A percentile compares a stretch with the other conserved stretches of the same genome.
Evolutionary conservation across 2,113 vertebrate genomes (phyloP).

Genomic region (Pseudorectes ferrugineus): DNA sequence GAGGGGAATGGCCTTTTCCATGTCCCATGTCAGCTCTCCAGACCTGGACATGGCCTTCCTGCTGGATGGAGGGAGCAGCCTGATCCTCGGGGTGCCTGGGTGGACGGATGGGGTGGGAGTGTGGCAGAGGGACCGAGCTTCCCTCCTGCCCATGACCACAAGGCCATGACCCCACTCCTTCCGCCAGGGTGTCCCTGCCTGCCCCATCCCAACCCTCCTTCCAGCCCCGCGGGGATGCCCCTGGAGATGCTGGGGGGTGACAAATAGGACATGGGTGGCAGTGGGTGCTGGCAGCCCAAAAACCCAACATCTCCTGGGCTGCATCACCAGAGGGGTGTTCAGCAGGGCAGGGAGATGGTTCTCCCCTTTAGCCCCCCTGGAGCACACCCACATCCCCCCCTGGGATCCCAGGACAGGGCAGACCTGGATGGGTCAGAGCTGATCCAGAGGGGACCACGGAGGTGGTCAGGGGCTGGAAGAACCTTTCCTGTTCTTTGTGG

Average conservation of each 20-base stretch:
- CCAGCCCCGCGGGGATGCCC: rapidly evolving
- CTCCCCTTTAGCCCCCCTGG: rapidly evolving
- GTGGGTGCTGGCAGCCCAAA: rapidly evolving
- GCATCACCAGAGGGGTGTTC: rapidly evolving
- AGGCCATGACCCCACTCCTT: rapidly evolving
- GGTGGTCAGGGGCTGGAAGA: neutral
- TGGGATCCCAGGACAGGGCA: rapidly evolving
- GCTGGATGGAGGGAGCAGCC: neutral
- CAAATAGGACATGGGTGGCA: rapidly evolving
- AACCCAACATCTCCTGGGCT: rapidly evolving
- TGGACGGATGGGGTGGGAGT: rapidly evolving
- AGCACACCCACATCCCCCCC: rapidly evolving
- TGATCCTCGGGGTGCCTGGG: neutral
- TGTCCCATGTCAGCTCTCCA: neutral
- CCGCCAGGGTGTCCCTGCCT: neutral
- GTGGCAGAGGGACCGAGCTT: neutral
- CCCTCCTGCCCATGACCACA: rapidly evolving
- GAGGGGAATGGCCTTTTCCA: rapidly evolving
- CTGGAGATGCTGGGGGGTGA: neutral
- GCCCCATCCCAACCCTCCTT: neutral
- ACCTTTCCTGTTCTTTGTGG: neutral
- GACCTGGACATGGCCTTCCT: neutral
- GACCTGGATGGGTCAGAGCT: rapidly evolving
- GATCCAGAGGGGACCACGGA: neutral
- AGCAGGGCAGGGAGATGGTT: neutral